Percentiles rank a stretch among this genome's conserved stretches.
phyloP scores from a whole-genome alignment of 1,140 invertebrate species.

The Tyrophagus putrescentiae region DNA sequence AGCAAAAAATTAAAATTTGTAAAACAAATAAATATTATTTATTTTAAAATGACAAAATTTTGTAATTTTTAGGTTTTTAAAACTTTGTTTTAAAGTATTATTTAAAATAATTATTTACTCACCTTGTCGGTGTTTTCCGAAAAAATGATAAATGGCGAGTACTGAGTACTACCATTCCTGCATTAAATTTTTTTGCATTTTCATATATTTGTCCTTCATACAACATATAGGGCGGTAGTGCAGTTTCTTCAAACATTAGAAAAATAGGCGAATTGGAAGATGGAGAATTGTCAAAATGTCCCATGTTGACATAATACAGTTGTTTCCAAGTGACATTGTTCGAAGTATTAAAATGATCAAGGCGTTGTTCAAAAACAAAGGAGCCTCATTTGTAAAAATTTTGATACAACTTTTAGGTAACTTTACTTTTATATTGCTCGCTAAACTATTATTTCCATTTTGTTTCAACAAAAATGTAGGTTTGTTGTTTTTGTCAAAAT shows the following conservation, averaged over 20 bases:
- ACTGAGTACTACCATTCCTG: constrained; percentile 69
- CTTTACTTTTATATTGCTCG: too few species aligned
- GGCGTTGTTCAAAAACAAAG: constrained; percentile 31
- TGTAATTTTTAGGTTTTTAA: too few species aligned
- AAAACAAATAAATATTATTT: too few species aligned
- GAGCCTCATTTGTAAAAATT: too few species aligned
- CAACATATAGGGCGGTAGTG: constrained; percentile 33
- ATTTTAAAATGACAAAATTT: too few species aligned
- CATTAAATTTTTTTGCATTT: constrained; percentile 54
- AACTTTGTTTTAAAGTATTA: background rate
- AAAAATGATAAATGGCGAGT: constrained; percentile 87
- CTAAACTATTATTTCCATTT: too few species aligned
- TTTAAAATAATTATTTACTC: constrained; percentile 1
- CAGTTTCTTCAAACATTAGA: constrained; percentile 30
- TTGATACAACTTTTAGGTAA: too few species aligned
- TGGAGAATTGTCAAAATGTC: constrained; percentile 33
- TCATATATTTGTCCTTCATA: constrained; percentile 27
- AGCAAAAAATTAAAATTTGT: too few species aligned
- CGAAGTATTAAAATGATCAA: constrained; percentile 34
- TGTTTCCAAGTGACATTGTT: constrained; percentile 32
- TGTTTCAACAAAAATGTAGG: too few species aligned
- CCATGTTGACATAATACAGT: constrained; percentile 38
- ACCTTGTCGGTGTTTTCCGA: constrained; percentile 77
- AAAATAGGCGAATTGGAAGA: constrained; percentile 39
- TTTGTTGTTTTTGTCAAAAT: too few species aligned